These are phyloP conservation scores for Bombylius discolor DNA, from an alignment of 2,888 invertebrate species.

Conservation along the genomic window DNA sequence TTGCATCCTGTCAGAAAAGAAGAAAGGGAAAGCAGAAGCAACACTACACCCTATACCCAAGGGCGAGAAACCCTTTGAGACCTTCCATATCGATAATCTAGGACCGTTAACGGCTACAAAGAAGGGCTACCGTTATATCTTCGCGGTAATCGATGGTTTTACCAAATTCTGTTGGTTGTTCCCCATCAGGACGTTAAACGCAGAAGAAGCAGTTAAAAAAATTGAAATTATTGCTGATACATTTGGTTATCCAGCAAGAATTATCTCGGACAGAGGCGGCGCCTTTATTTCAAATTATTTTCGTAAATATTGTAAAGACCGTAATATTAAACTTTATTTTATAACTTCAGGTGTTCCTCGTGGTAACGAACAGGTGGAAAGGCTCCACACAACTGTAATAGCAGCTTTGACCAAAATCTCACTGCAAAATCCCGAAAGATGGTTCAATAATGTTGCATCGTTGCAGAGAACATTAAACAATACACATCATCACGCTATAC, in stretches of 20 bases:
- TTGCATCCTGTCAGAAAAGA: conserved; percentile 14
- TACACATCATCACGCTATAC: conserved; percentile 14
- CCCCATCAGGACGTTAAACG: conserved; percentile 9
- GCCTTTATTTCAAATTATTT: conserved; percentile 11
- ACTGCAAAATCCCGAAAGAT: conserved; percentile 16
- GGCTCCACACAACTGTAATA: conserved; percentile 10
- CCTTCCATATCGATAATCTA: conserved; percentile 25
- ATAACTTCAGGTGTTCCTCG: conserved; percentile 9
- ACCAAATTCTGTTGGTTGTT: conserved; percentile 20
- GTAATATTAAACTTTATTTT: conserved; percentile 6
- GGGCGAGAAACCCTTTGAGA: conserved; percentile 21
- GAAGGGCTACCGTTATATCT: conserved; percentile 22
- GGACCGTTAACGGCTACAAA: conserved; percentile 20
- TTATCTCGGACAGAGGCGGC: conserved; percentile 10
- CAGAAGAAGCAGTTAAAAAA: conserved; percentile 11
- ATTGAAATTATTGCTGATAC: conserved; percentile 8
- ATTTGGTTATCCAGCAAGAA: conserved; percentile 10
- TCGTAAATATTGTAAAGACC: conserved; percentile 7
- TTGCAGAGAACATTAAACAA: conserved; percentile 17
- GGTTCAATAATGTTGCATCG: conserved; percentile 18
- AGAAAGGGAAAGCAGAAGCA: conserved; percentile 25
- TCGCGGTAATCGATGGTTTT: conserved; percentile 24
- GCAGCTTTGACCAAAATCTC: conserved; percentile 8
- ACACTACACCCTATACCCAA: conserved; percentile 23
- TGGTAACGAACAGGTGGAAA: conserved; percentile 13